Conservation (phyloP, 2,797 vertebrate species). For the Chiroxiphia lanceolata region DNA sequence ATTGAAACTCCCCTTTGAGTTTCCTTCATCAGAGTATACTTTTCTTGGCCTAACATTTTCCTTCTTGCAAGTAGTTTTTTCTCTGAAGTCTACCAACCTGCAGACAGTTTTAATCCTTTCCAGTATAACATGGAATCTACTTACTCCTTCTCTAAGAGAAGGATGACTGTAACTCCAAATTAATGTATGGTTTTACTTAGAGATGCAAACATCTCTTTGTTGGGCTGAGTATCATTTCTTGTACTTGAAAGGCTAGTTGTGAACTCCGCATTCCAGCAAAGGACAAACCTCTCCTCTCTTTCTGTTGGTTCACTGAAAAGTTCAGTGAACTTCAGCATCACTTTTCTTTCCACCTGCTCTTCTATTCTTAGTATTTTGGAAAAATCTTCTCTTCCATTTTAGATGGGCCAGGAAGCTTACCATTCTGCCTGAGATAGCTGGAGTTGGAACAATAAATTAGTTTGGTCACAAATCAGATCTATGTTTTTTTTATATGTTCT, state of each 20-base stretch:
- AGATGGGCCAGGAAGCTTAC: neutral
- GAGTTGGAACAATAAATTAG: neutral
- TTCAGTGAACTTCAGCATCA: neutral
- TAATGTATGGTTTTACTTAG: neutral
- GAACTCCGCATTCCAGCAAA: neutral
- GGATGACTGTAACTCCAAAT: neutral
- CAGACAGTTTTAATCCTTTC: neutral
- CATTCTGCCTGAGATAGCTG: neutral
- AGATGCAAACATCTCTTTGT: neutral
- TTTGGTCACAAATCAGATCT: neutral
- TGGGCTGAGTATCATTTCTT: neutral
- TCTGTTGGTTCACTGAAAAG: neutral
- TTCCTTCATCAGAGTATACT: neutral
- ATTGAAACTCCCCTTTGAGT: neutral
- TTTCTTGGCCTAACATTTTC: neutral
- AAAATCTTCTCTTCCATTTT: neutral
- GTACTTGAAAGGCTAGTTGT: neutral
- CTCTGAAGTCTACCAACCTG: neutral
- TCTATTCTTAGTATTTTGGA: neutral
- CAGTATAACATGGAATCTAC: neutral
- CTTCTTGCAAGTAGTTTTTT: neutral
- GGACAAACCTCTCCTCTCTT: neutral
- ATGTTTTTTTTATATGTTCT: neutral
- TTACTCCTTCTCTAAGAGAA: neutral
- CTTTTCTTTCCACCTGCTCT: neutral